Conservation (phyloP, 2,888 invertebrate genomes). For the Loripinus fragilis region DNA sequence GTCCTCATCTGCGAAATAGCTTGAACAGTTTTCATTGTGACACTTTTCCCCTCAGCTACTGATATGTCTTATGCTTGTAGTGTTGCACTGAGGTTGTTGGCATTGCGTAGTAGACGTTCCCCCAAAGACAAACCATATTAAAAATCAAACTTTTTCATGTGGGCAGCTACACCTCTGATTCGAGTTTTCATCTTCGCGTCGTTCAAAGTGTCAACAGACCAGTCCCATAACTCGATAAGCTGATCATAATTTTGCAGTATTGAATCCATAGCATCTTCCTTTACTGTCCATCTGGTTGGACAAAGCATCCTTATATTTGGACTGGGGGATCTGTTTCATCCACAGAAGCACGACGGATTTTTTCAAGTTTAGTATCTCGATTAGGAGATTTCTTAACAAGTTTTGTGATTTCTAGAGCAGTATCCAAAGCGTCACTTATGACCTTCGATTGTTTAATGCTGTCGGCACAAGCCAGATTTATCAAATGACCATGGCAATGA, state of each 20-base stretch:
- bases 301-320: slow-evolving; percentile 31
- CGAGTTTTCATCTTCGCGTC: too few relatives aligned
- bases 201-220: slow-evolving; percentile 25
- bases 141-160: too few relatives aligned
- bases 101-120: slow-evolving; percentile 11
- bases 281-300: slow-evolving; percentile 57
- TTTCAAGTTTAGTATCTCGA: slow-evolving; percentile 40
- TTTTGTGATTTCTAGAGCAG: slow-evolving; percentile 37
- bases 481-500: too few relatives aligned
- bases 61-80: slow-evolving; percentile 41
- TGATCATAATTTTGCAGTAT: slow-evolving; percentile 28
- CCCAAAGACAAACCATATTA: slow-evolving; percentile 20
- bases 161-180: too few relatives aligned
- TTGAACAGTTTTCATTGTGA: too few relatives aligned
- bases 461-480: slow-evolving; percentile 34
- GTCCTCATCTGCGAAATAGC: too few relatives aligned
- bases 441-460: slow-evolving; percentile 29
- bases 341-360: slow-evolving; percentile 35
- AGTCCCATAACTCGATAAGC: slow-evolving; percentile 19
- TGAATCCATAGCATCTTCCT: slow-evolving; percentile 29
- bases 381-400: slow-evolving; percentile 55
- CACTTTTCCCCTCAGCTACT: slow-evolving; percentile 44
- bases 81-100: slow-evolving; percentile 23
- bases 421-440: slow-evolving; percentile 38
- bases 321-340: slow-evolving; percentile 13